Percentiles rank a stretch among this genome's conserved stretches.
These are phyloP conservation scores for Sesamia nonagrioides DNA, from an alignment of 1,140 invertebrate species.

Conservation along the genomic window DNA sequence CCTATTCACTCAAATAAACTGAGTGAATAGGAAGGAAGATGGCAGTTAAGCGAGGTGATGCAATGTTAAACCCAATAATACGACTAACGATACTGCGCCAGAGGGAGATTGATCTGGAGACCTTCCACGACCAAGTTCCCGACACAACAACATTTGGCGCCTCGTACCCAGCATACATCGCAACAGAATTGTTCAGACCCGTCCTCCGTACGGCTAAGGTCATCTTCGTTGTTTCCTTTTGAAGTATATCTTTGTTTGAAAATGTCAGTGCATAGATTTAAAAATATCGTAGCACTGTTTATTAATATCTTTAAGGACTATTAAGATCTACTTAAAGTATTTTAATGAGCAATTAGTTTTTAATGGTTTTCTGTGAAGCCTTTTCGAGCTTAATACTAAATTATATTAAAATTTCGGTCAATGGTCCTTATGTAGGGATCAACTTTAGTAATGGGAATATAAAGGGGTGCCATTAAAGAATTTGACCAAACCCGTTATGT, in stretches of 20 bases:
- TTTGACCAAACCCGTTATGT: background rate
- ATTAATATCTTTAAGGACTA: background rate
- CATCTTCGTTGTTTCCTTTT: background rate
- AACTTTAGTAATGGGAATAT: background rate
- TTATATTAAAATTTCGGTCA: background rate
- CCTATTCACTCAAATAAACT: too few species aligned
- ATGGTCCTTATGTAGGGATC: background rate
- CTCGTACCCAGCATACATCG: too few species aligned
- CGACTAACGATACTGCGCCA: too few species aligned
- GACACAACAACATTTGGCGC: too few species aligned
- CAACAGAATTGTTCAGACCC: too few species aligned
- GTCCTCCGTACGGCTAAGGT: too few species aligned
- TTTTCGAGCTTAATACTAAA: background rate
- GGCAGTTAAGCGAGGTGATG: too few species aligned
- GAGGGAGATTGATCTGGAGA: too few species aligned
- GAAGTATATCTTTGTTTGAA: background rate
- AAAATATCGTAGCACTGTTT: background rate
- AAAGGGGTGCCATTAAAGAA: background rate
- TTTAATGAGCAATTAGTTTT: constrained; percentile 22
- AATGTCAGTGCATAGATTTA: background rate
- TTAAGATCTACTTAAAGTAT: background rate
- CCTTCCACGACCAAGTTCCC: too few species aligned
- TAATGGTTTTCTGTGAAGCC: background rate
- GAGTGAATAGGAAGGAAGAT: too few species aligned
- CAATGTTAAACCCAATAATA: too few species aligned